phyloP scores from a whole-genome alignment of 2,888 invertebrate genomes.

The Andrena bicolor region DNA sequence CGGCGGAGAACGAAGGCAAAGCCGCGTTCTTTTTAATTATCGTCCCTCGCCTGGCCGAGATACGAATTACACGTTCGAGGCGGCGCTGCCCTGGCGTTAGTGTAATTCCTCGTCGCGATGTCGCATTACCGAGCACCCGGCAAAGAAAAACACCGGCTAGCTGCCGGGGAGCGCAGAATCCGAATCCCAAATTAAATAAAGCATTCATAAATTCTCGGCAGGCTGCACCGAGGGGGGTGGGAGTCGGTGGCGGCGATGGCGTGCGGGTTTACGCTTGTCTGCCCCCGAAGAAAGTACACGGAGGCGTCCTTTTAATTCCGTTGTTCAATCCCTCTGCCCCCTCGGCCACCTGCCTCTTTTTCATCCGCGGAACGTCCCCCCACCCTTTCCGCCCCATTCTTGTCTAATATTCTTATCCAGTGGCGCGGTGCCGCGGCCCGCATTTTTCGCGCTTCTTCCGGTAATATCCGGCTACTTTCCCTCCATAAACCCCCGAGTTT shows the following conservation, averaged over 20 bases:
- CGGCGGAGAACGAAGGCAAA: constrained; percentile 69
- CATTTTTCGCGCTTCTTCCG: constrained; percentile 61
- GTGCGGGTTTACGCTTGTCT: constrained; percentile 44
- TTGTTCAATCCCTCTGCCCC: constrained; percentile 36
- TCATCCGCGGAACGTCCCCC: constrained; percentile 49
- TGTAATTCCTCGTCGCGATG: constrained; percentile 27
- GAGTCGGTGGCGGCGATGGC: constrained; percentile 1
- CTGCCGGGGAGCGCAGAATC: constrained; percentile 24
- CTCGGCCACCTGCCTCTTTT: constrained; percentile 28
- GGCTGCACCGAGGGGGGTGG: neutral
- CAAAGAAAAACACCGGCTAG: constrained; percentile 23
- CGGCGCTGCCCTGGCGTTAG: constrained; percentile 15
- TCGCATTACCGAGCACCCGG: constrained; percentile 4
- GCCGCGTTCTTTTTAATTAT: constrained; percentile 75
- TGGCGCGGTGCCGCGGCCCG: constrained; percentile 43
- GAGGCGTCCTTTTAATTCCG: constrained; percentile 61
- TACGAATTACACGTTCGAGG: constrained; percentile 53
- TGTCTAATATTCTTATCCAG: constrained; percentile 74
- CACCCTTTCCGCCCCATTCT: constrained; percentile 30
- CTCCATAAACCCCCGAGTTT: constrained; percentile 75
- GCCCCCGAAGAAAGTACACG: constrained; percentile 53
- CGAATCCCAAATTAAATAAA: constrained; percentile 77
- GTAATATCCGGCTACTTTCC: constrained; percentile 74
- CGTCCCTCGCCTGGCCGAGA: constrained; percentile 53
- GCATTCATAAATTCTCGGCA: constrained; percentile 75